Evolutionary conservation across 2,113 vertebrate species (phyloP).

Genomic region (Protomyctophum bolini): DNA sequence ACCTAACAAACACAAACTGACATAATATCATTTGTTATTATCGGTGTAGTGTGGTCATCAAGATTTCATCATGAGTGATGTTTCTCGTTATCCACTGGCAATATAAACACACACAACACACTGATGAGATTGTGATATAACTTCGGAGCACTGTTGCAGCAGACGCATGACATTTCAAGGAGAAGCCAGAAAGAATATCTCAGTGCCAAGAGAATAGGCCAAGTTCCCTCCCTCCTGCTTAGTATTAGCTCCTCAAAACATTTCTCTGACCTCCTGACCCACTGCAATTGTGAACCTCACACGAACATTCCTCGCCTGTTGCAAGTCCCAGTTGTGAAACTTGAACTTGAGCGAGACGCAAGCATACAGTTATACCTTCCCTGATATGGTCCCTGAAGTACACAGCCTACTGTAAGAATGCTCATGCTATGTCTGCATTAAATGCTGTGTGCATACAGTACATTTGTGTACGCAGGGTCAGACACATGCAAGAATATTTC

Average conservation of each 20-base stretch:
- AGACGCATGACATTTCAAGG: slow-evolving; percentile 53
- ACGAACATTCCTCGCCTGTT: slow-evolving; percentile 52
- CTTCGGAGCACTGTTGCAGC: slow-evolving; percentile 45
- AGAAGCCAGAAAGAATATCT: slow-evolving; percentile 64
- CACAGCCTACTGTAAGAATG: neutral
- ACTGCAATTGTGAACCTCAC: slow-evolving; percentile 54
- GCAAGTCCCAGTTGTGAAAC: slow-evolving; percentile 43
- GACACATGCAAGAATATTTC: neutral
- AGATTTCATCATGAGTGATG: slow-evolving; percentile 5
- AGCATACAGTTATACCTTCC: neutral
- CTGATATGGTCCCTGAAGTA: neutral
- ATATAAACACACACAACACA: slow-evolving; percentile 28
- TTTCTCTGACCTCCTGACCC: slow-evolving; percentile 65
- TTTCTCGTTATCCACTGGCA: slow-evolving; percentile 37
- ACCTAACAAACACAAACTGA: too few relatives aligned
- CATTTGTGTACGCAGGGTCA: neutral
- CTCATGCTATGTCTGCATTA: too few relatives aligned
- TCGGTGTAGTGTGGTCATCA: neutral
- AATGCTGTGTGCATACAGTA: neutral
- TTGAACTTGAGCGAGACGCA: slow-evolving; percentile 15
- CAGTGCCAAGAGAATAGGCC: slow-evolving; percentile 69
- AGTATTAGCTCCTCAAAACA: slow-evolving; percentile 54
- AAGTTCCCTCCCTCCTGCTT: slow-evolving; percentile 66
- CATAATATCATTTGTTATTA: neutral
- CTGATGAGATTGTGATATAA: slow-evolving; percentile 51